Percentiles rank a stretch among this genome's conserved stretches.
Evolutionary conservation across 2,888 invertebrate species (phyloP).

Genomic region (Embidobia sp.): DNA sequence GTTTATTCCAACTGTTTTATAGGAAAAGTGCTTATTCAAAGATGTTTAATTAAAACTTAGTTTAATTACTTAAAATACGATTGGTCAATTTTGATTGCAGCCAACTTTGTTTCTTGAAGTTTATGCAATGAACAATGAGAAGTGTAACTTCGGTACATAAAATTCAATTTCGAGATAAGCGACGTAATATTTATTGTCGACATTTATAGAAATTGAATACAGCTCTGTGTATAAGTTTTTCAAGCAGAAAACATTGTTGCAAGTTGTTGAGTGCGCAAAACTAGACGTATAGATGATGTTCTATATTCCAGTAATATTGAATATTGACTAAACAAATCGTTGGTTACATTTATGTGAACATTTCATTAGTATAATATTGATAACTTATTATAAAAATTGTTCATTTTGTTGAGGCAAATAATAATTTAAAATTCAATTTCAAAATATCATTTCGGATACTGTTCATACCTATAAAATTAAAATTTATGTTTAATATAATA

Average conservation of each 20-base stretch:
- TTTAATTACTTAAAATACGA: constrained; percentile 48
- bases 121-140: constrained; percentile 24
- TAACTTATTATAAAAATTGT: no score
- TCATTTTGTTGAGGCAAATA: no score
- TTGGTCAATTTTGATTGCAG: constrained; percentile 44
- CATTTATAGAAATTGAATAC: neutral
- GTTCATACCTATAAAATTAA: no score
- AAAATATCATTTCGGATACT: no score
- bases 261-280: neutral
- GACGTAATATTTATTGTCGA: constrained; percentile 1
- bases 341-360: no score
- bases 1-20: constrained; percentile 12
- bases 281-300: no score
- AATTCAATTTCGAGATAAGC: neutral
- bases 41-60: constrained; percentile 46
- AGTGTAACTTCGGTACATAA: constrained; percentile 12
- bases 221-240: no score
- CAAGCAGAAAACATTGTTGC: neutral
- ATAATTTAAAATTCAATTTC: no score
- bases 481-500: no score
- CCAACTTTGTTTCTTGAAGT: constrained; percentile 38
- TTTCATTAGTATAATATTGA: no score
- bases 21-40: constrained; percentile 17
- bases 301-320: no score
- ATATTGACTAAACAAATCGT: no score